phyloP scores from a whole-genome alignment of 1,140 invertebrate species.

The Tetraneura akinire region DNA sequence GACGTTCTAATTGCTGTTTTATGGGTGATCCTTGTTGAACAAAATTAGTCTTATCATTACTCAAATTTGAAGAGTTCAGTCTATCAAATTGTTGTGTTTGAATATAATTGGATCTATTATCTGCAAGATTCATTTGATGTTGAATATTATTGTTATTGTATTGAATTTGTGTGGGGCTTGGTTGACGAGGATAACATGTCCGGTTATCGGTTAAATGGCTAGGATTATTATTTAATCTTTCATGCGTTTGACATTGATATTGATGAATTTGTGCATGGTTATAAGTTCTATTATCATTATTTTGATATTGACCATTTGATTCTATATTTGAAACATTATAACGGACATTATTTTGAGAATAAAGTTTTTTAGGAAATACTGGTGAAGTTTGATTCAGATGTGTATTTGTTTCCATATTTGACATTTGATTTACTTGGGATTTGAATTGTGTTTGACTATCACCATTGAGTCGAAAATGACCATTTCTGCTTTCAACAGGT shows the following conservation, averaged over 20 bases:
- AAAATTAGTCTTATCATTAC: neutral
- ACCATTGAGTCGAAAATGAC: slow-evolving; percentile 30
- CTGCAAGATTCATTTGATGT: slow-evolving; percentile 17
- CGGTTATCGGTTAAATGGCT: slow-evolving; percentile 5
- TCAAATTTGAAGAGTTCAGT: neutral
- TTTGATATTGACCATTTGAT: slow-evolving; percentile 1
- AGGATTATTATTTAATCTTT: neutral
- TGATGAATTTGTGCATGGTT: neutral
- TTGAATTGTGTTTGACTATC: slow-evolving; percentile 1
- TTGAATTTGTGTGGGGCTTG: slow-evolving; percentile 2
- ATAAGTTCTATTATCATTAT: slow-evolving; percentile 22
- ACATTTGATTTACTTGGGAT: neutral
- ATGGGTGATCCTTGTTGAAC: slow-evolving; percentile 1
- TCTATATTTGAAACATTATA: slow-evolving; percentile 19
- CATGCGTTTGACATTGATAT: slow-evolving; percentile 9
- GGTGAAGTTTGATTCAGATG: slow-evolving; percentile 8
- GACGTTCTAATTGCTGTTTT: neutral
- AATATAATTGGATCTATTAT: slow-evolving; percentile 18
- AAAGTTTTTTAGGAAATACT: neutral
- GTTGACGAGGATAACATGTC: slow-evolving; percentile 30
- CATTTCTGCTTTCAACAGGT: slow-evolving; percentile 10
- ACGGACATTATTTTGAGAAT: neutral
- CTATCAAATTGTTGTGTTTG: slow-evolving; percentile 35
- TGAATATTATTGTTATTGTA: slow-evolving; percentile 12
- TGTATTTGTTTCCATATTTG: neutral